Evolutionary conservation across 1,140 invertebrate genomes (phyloP).

Genomic region (Antheraea pernyi): DNA sequence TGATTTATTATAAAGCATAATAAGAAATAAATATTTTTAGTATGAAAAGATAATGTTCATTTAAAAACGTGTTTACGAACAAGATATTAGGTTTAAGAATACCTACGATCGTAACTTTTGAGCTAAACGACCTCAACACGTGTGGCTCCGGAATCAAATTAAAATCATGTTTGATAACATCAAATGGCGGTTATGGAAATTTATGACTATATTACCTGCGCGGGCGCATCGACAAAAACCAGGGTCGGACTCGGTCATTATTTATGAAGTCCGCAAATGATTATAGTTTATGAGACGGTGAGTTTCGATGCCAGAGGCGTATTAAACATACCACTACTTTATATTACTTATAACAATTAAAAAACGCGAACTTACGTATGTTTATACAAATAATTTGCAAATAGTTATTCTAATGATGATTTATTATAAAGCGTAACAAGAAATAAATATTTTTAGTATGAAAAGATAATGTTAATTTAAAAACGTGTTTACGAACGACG

Average conservation of each 20-base stretch:
- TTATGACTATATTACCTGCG: slow-evolving; percentile 79
- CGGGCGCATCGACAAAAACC: slow-evolving; percentile 70
- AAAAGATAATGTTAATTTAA: background rate
- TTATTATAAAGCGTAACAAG: too few species aligned
- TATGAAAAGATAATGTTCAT: background rate
- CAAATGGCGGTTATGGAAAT: slow-evolving; percentile 78
- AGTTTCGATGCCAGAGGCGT: slow-evolving; percentile 44
- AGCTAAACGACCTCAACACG: slow-evolving; percentile 65
- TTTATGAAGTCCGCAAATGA: slow-evolving; percentile 72
- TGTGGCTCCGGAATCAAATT: slow-evolving; percentile 77
- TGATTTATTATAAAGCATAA: too few species aligned
- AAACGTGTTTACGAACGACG: background rate
- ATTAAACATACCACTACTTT: background rate
- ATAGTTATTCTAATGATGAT: too few species aligned
- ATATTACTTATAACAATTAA: too few species aligned
- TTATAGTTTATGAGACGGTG: slow-evolving; percentile 68
- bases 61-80: background rate
- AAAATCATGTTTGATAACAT: slow-evolving; percentile 79
- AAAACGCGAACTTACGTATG: too few species aligned
- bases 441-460: too few species aligned
- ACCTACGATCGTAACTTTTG: slow-evolving; percentile 64
- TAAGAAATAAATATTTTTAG: too few species aligned
- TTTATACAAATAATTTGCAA: too few species aligned
- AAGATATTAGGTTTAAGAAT: slow-evolving; percentile 11
- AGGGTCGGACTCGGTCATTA: slow-evolving; percentile 66